Base-by-base conservation (phyloP, 2,797 vertebrate genomes). In the Onychomys torridus region DNA sequence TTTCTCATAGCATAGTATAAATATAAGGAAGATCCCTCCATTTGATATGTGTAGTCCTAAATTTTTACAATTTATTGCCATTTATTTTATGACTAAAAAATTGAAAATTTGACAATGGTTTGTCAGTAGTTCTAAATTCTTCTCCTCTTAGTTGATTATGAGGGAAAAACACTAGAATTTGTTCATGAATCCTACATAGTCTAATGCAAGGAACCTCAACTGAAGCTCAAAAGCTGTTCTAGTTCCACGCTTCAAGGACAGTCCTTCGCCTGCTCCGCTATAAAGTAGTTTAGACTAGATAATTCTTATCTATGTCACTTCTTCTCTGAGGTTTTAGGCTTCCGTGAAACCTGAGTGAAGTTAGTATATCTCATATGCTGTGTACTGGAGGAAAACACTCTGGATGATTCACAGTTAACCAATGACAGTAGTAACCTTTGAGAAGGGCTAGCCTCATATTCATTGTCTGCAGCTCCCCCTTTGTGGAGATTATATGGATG, bases 21-120 rank as follows among this genome's bases (percentile, higher is more conserved):
- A 37, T 37, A 92, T 25, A 0, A 46, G 65, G 83, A 93, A 82
- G 27, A 87, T 37, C 57, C 16, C 14, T 27, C 43, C 75, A 17
- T 87, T 57, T 61, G 5, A 6, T 46, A n/a, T 85, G 40, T 46
- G 32, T 34, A 46, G 43, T 81, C 37, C 94, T 43, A 96, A 65
- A 37, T 86, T 67, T 76, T 65, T 77, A 94, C 19, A 46, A 77
- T 49, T 57, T 73, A 52, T 78, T 93, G 59, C 8, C 16, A 2
- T 59, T 94, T 95, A 90, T 90, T 94, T 71, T 69, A 65, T 69
- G 43, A 67, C n/a, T 85, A 52, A 69, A 67, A 49, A 52, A 52
- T 40, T 61, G 16, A 81, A 37, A 29, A 23, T 89, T 46, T 76
- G 32, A n/a, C 46, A 67, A 55, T 90, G 1, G 2, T 49, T 63